Percentiles rank a stretch among this genome's conserved stretches.
These are phyloP conservation scores for Eurytoma californica DNA, from an alignment of 2,888 invertebrate species.

Conservation along the genomic window DNA sequence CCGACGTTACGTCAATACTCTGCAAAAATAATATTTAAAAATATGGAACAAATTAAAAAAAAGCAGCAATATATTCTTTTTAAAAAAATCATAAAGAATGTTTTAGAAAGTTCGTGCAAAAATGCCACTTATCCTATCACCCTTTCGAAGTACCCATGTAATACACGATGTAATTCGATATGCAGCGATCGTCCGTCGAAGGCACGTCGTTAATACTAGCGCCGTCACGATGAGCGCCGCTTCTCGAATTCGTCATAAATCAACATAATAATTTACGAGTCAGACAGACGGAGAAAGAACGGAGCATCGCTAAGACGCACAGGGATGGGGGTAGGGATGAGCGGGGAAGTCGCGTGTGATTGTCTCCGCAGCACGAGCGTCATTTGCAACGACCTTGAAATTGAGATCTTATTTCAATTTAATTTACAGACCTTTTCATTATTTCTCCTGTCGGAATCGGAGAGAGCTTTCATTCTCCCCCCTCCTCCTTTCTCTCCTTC, in stretches of 20 bases:
- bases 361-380: conserved; percentile 29
- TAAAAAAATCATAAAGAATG: too few relatives aligned
- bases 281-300: conserved; percentile 25
- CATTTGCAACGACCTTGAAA: conserved; percentile 57
- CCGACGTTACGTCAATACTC: too few relatives aligned
- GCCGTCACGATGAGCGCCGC: conserved; percentile 48
- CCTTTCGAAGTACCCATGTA: too few relatives aligned
- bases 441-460: conserved; percentile 16
- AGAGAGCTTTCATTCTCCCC: not conserved
- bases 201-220: conserved; percentile 63
- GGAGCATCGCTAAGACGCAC: not conserved
- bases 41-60: too few relatives aligned
- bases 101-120: too few relatives aligned
- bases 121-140: too few relatives aligned
- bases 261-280: conserved; percentile 59
- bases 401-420: conserved; percentile 55
- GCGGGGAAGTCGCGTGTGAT: not conserved
- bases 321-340: not conserved
- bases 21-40: too few relatives aligned
- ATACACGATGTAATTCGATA: conserved; percentile 50
- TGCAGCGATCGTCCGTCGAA: conserved; percentile 60
- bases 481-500: not conserved
- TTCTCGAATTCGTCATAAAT: conserved; percentile 62
- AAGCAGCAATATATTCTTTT: too few relatives aligned
- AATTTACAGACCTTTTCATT: conserved; percentile 44